Conservation (phyloP, 2,797 vertebrate species). For the Urocyon cinereoargenteus region DNA sequence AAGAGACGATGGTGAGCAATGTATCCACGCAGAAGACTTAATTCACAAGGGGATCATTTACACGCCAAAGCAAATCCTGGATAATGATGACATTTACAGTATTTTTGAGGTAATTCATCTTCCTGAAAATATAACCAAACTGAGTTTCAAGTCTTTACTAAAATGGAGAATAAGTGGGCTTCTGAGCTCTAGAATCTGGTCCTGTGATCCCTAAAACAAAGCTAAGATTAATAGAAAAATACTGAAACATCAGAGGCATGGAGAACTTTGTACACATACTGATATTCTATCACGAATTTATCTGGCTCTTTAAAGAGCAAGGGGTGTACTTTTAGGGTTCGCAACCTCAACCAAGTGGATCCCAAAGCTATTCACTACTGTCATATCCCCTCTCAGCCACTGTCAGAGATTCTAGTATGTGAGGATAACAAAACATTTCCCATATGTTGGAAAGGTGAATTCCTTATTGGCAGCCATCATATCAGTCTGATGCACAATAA, state of each 20-base stretch:
- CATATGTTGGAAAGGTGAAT: background rate
- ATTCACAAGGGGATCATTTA: slow-evolving; percentile 21
- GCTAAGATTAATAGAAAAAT: background rate
- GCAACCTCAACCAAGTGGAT: background rate
- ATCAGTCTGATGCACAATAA: background rate
- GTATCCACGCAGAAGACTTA: background rate
- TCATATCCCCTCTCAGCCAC: background rate
- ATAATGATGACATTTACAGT: background rate
- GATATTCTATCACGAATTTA: background rate
- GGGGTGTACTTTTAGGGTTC: background rate
- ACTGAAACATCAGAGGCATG: background rate
- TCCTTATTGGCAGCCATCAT: background rate
- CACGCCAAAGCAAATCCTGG: background rate
- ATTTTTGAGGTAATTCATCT: slow-evolving; percentile 66
- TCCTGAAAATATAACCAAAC: background rate
- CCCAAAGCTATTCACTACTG: background rate
- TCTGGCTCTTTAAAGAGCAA: background rate
- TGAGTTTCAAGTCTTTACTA: background rate
- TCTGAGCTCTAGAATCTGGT: background rate
- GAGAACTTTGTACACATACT: background rate
- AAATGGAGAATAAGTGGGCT: background rate
- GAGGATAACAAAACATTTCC: background rate
- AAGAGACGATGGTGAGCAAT: background rate
- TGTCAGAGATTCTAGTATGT: background rate
- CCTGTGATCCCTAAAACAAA: background rate